Evolutionary conservation across 1,140 invertebrate species (phyloP), one percentile per base, ranked within the genome.

Genomic region (Drosophila sturtevanti): DNA sequence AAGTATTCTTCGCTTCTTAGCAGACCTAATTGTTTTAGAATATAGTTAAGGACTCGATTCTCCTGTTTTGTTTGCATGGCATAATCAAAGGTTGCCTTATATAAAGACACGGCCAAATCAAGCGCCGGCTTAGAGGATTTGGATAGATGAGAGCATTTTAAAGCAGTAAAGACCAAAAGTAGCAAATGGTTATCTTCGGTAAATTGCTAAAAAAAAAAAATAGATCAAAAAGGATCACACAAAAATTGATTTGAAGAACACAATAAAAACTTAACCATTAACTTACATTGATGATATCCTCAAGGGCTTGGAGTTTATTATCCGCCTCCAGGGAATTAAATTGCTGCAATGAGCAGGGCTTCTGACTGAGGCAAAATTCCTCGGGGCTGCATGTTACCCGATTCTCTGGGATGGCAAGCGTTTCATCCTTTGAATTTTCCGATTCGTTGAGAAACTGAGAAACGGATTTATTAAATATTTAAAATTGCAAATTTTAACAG

Each of bases 11-110:
- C 95, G 75, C 93, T 91, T 92, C 94, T 96, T 44, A 97, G 92
- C 14, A 97, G 92, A 22, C 95, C 95, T 62, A 96, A 90, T 81
- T 94, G 93, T 11, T 96, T 94, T 2, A 96, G 91, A 18, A 96
- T 89, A 59, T 92, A 92, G 82, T 97, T 96, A 65, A 94, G 94
- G 2, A 96, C 92, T 37, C 92, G 77, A 0, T 93, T 92, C 37
- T 93, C 86, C 54, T 92, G 91, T n/a, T 92, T 67, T 1, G 85
- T 92, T 62, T 86, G 90, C 55, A 92, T 74, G 1, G 94, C 94
- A 86, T 93, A 93, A 4, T 92, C 92, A 77, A 95, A 95, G 11
- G 95, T 82, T 63, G 94, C 93, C 68, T 93, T 92, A 63, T 94
- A 95, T 11, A 96, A 89, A 3, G 77, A 84, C 79, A 94, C 93